phyloP scores from a whole-genome alignment of 2,888 invertebrate genomes.

The Mantis religiosa region DNA sequence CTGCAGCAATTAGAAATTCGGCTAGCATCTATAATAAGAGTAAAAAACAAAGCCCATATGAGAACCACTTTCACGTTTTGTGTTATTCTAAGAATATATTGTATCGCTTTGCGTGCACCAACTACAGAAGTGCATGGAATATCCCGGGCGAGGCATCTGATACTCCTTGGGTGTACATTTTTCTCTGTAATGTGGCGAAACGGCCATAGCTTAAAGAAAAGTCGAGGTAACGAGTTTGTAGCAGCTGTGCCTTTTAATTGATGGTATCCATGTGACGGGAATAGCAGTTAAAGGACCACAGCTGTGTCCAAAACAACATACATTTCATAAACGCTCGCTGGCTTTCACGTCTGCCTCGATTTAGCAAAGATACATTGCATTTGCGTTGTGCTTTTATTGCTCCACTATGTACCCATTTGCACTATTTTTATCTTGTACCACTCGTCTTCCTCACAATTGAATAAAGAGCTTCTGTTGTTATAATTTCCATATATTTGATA shows the following conservation, averaged over 20 bases:
- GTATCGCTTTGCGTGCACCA: neutral
- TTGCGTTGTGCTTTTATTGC: neutral
- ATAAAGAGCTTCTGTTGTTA: too few species aligned
- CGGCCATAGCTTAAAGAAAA: neutral
- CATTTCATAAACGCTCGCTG: neutral
- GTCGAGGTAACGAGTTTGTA: neutral
- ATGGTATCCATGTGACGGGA: neutral
- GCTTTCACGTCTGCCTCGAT: neutral
- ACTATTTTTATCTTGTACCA: neutral
- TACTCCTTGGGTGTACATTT: neutral
- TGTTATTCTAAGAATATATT: too few species aligned
- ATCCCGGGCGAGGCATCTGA: neutral
- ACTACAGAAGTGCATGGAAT: neutral
- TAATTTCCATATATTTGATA: too few species aligned
- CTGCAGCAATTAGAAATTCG: too few species aligned
- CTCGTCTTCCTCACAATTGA: too few species aligned
- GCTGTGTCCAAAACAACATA: neutral
- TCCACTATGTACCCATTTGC: neutral
- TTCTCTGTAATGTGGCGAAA: neutral
- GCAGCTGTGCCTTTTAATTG: neutral
- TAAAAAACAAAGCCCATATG: too few species aligned
- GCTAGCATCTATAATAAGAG: too few species aligned
- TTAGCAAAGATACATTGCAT: neutral
- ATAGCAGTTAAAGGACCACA: neutral
- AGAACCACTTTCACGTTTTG: too few species aligned